Conservation (phyloP, 2,113 vertebrate genomes). For the Gopherus flavomarginatus region DNA sequence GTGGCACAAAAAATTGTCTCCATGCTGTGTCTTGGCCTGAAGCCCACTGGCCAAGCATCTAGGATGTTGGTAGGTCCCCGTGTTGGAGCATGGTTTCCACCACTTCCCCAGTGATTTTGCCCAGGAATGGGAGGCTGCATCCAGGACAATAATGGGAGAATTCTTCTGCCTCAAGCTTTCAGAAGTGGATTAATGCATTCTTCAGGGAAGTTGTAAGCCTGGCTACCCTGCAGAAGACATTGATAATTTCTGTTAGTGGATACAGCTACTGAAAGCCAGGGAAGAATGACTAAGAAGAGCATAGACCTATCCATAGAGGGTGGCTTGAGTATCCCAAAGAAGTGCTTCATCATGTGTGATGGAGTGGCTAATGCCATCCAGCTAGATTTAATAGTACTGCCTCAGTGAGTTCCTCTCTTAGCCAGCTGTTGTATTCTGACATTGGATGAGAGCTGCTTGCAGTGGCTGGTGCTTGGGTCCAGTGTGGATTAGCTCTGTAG, state of each 20-base stretch:
- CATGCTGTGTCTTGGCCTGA: background rate
- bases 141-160: background rate
- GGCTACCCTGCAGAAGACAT: background rate
- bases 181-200: background rate
- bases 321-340: background rate
- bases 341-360: background rate
- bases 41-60: too few species aligned
- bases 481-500: background rate
- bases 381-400: background rate
- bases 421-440: background rate
- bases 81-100: background rate
- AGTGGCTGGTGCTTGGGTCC: fast-evolving
- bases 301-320: background rate
- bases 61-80: background rate
- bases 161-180: background rate
- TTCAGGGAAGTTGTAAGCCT: background rate
- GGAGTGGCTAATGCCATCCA: fast-evolving
- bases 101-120: background rate
- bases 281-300: background rate
- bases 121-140: background rate
- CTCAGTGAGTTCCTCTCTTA: background rate
- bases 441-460: background rate
- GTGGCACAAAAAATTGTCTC: too few species aligned
- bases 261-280: background rate
- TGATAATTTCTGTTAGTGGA: background rate